phyloP scores from a whole-genome alignment of 2,113 vertebrate species.

The Epinephelus cyanopodus region DNA sequence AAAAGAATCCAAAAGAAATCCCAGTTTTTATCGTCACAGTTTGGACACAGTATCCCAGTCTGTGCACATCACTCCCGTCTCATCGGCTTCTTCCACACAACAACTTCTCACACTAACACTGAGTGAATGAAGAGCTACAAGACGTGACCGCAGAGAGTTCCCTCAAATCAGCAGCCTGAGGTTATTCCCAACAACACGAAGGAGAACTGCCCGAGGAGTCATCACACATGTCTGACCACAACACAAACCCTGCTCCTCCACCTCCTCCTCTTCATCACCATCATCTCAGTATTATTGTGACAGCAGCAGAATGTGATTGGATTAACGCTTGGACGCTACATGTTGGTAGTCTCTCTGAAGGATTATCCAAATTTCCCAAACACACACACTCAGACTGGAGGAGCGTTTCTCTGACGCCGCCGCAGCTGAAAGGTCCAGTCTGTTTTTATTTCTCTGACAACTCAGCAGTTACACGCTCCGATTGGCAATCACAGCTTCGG shows the following conservation, averaged over 20 bases:
- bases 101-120: neutral
- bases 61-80: neutral
- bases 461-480: neutral
- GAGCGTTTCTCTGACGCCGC: neutral
- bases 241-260: constrained; percentile 20
- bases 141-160: neutral
- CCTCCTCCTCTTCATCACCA: constrained; percentile 40
- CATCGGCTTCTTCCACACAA: neutral
- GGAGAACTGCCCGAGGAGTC: neutral
- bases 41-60: neutral
- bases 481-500: neutral
- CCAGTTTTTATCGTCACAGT: neutral
- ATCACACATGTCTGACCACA: neutral
- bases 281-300: constrained; percentile 4
- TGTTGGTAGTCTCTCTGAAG: constrained; percentile 17
- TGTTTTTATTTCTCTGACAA: neutral
- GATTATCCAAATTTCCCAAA: constrained; percentile 53
- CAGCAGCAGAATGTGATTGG: constrained; percentile 25
- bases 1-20: neutral
- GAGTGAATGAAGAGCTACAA: neutral
- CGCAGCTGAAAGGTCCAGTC: neutral
- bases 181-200: neutral
- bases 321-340: constrained; percentile 26
- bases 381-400: neutral
- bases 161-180: neutral